Percentiles rank a stretch among this genome's conserved stretches.
phyloP scores from a whole-genome alignment of 2,113 vertebrate genomes.

The Rana temporaria region DNA sequence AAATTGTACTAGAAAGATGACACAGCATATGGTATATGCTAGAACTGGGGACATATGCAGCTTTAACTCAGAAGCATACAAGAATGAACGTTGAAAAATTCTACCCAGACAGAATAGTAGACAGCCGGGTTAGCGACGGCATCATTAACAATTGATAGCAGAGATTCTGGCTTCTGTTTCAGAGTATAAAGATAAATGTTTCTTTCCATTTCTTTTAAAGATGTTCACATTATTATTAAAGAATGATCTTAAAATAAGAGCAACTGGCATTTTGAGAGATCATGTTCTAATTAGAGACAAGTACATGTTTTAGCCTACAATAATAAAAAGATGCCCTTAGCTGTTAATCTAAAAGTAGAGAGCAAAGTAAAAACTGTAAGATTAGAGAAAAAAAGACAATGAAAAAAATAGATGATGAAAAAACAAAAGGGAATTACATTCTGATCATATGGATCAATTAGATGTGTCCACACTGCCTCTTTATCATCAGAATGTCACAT shows the following conservation, averaged over 20 bases:
- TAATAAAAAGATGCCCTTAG: constrained; percentile 23
- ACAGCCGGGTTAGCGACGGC: background rate
- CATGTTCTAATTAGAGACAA: constrained; percentile 25
- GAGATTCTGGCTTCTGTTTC: constrained; percentile 7
- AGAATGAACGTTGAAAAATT: too few relatives aligned
- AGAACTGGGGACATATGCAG: too few relatives aligned
- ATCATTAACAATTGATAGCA: constrained; percentile 26
- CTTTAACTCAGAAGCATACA: too few relatives aligned
- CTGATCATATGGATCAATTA: too few relatives aligned
- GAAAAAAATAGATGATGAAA: too few relatives aligned
- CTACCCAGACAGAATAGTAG: background rate
- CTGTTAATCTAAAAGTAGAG: constrained; percentile 21
- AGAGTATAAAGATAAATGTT: constrained; percentile 25
- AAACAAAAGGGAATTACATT: too few relatives aligned
- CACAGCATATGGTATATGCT: too few relatives aligned
- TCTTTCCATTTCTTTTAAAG: constrained; percentile 10
- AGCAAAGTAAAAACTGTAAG: too few relatives aligned
- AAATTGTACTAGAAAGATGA: too few relatives aligned
- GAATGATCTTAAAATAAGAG: constrained; percentile 37
- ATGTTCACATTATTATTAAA: constrained; percentile 41
- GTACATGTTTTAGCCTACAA: constrained; percentile 10
- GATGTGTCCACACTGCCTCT: too few relatives aligned
- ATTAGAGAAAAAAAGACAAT: too few relatives aligned
- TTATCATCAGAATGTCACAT: too few relatives aligned
- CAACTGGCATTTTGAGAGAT: constrained; percentile 32